Conservation (phyloP, 2,888 invertebrate genomes). For the Megaustenia siamemsis region DNA sequence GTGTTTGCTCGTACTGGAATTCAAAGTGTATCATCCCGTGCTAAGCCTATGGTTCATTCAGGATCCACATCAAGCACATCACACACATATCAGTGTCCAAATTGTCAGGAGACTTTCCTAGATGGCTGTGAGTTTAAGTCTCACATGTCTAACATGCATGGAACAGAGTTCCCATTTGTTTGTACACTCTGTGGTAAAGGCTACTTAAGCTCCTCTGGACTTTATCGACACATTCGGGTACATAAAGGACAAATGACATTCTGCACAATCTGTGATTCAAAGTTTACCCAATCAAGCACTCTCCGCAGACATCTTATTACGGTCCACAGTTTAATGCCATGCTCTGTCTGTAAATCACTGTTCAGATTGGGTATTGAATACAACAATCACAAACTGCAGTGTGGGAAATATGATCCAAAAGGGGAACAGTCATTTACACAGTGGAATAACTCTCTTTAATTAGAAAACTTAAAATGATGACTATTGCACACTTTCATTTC, state of each 20-base stretch:
- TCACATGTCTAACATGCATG: slow-evolving; percentile 43
- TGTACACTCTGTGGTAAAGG: slow-evolving; percentile 51
- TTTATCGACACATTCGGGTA: slow-evolving; percentile 42
- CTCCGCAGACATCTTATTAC: slow-evolving; percentile 42
- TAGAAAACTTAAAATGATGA: too few species aligned
- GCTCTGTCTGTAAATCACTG: slow-evolving; percentile 26
- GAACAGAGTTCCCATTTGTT: slow-evolving; percentile 40
- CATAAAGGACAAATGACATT: slow-evolving; percentile 45
- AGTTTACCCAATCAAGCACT: slow-evolving; percentile 49
- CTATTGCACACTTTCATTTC: too few species aligned
- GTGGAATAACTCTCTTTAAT: too few species aligned
- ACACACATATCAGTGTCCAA: neutral
- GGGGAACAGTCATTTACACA: too few species aligned
- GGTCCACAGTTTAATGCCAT: slow-evolving; percentile 32
- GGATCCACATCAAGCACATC: neutral
- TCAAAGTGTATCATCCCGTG: neutral
- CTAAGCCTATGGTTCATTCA: neutral
- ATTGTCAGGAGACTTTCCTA: slow-evolving; percentile 23
- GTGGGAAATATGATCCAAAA: neutral
- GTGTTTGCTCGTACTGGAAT: slow-evolving; percentile 5
- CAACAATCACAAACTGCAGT: slow-evolving; percentile 6
- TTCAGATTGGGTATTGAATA: slow-evolving; percentile 44
- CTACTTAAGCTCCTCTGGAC: slow-evolving; percentile 38
- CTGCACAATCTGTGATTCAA: slow-evolving; percentile 47
- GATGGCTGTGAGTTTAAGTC: slow-evolving; percentile 21